These are phyloP conservation scores for Trichacis sp. DNA, from an alignment of 2,888 invertebrate species.

Conservation along the genomic window DNA sequence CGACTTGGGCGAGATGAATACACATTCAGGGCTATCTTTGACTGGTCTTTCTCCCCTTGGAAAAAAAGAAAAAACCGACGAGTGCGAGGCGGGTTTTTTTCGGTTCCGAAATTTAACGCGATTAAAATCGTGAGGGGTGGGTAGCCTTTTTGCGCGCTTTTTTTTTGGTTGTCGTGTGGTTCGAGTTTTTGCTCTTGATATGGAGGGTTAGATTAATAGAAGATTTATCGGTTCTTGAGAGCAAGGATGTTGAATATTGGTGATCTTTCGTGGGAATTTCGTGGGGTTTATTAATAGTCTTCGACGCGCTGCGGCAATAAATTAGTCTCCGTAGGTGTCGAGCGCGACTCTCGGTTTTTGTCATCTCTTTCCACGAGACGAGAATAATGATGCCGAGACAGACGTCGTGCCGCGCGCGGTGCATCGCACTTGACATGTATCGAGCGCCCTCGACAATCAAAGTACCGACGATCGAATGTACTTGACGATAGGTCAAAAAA, in stretches of 20 bases:
- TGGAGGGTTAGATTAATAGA: neutral
- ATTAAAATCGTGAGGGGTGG: too few relatives aligned
- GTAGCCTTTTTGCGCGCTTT: neutral
- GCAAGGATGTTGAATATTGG: conserved; percentile 27
- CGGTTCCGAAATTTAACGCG: too few relatives aligned
- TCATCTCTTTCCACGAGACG: conserved; percentile 43
- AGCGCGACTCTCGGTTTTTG: conserved; percentile 47
- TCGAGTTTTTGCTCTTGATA: conserved; percentile 8
- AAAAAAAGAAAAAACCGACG: neutral
- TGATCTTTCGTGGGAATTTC: conserved; percentile 43
- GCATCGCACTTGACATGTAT: conserved; percentile 35
- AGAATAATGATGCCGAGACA: conserved; percentile 42
- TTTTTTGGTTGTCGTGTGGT: neutral
- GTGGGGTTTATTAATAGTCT: conserved; percentile 52
- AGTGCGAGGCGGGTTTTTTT: too few relatives aligned
- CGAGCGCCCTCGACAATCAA: conserved; percentile 23
- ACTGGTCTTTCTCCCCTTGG: conserved; percentile 17
- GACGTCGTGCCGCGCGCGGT: conserved; percentile 22
- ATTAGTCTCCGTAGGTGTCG: conserved; percentile 52
- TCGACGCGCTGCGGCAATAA: conserved; percentile 48
- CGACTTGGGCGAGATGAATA: conserved; percentile 46
- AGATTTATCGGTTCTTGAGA: conserved; percentile 12
- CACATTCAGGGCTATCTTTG: conserved; percentile 45
- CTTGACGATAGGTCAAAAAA: neutral
- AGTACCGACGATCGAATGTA: conserved; percentile 2